Base-by-base conservation (phyloP, 2,113 vertebrate genomes). In the Ictalurus furcatus region DNA sequence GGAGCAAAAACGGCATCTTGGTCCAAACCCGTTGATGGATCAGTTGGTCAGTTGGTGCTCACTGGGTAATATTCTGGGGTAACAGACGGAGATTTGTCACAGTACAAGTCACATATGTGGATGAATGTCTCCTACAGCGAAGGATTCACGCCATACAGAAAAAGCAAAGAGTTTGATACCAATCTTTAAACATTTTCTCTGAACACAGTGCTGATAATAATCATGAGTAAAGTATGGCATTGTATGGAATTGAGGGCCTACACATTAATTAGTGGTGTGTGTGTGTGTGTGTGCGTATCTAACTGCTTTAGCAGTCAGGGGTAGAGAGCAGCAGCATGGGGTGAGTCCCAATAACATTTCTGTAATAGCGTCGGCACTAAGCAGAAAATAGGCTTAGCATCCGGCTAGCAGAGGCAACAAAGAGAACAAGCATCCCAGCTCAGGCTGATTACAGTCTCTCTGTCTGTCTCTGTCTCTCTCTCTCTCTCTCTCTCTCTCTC, bases 361-460 rank as follows among this genome's bases (percentile, higher is more conserved):
- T 83, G 92, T 95, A 95, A 96, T 95, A 94, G 95, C 94, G 92
- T 94, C 89, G 94, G 95, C 94, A 93, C 92, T 97, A 97, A 97
- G 97, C 96, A 97, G 97, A 98, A 98, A 98, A 98, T 97, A 97
- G 97, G 97, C 97, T 98, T 98, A 98, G 94, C 93, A 94, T 95
- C 94, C 92, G 96, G 95, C 96, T 96, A 94, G 95, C 95, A 93
- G 94, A 93, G 92, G 94, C 96, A 96, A 97, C 94, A 97, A 97
- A 96, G 94, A 95, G 94, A 96, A 96, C 95, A 95, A 92, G 94
- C 93, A 95, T 96, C 95, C 93, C 94, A 94, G 94, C 95, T 96
- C 92, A 93, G 94, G 96, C 95, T 96, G 96, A 97, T 95, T 96
- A 96, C 96, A 97, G 94, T 96, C 88, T 81, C 37, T 95, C 97